These are phyloP conservation scores for Lepilemur septentrionalis DNA, from an alignment of 2,797 vertebrate species.

Conservation along the genomic window DNA sequence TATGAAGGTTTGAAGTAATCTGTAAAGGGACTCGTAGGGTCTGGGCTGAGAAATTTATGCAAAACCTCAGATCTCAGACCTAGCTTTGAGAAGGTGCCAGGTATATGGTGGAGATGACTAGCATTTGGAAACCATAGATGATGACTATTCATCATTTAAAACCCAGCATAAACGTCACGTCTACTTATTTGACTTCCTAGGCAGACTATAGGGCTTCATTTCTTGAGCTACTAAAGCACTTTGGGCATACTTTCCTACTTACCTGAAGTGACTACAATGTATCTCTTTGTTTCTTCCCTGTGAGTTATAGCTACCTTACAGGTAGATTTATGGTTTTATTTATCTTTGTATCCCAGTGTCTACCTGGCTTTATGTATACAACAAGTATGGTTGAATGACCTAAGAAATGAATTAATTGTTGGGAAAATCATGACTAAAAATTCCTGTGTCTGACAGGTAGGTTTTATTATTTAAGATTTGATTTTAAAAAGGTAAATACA, in stretches of 20 bases:
- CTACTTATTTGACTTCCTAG: neutral
- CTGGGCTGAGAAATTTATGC: neutral
- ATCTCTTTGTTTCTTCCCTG: neutral
- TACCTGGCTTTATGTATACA: neutral
- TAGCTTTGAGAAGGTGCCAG: neutral
- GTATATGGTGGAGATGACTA: neutral
- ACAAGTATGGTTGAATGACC: constrained; percentile 11
- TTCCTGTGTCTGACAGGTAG: neutral
- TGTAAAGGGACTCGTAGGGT: neutral
- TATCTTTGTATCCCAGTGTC: neutral
- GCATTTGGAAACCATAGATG: neutral
- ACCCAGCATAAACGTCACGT: neutral
- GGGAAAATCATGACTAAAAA: constrained; percentile 13
- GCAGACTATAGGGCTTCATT: neutral
- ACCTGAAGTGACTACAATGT: neutral
- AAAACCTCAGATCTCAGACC: neutral
- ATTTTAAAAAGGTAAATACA: constrained; percentile 37
- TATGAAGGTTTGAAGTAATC: constrained; percentile 15
- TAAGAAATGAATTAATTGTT: neutral
- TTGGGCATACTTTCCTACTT: neutral
- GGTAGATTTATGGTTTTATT: neutral
- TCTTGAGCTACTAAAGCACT: neutral
- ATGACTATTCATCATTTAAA: constrained; percentile 20
- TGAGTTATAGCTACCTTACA: neutral
- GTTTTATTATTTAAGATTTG: constrained; percentile 38